A percentile compares a stretch with the other conserved stretches of the same genome.
Conservation (phyloP, 2,113 vertebrate species). For the Azemiops feae region DNA sequence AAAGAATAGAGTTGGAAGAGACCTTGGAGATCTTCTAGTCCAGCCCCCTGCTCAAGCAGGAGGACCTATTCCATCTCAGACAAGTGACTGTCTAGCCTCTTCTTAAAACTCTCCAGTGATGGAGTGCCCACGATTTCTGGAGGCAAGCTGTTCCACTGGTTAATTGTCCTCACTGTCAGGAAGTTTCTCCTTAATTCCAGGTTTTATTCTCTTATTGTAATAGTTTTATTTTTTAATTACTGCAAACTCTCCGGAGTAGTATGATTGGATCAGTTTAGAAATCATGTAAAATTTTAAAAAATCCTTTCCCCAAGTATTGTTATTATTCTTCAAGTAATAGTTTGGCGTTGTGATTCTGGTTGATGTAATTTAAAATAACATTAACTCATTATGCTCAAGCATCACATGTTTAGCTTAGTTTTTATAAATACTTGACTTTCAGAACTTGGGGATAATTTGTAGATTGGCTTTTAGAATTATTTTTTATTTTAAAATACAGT, state of each 20-base stretch:
- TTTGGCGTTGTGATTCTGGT: not conserved
- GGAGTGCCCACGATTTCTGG: no score
- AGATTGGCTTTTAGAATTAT: not conserved
- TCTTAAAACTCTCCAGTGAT: no score
- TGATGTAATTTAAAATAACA: not conserved
- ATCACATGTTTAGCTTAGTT: not conserved
- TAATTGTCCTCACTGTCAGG: no score
- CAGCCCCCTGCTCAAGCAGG: no score
- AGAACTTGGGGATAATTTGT: not conserved
- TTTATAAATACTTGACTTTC: not conserved
- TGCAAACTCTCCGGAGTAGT: not conserved
- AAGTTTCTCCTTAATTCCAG: no score
- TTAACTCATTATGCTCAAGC: not conserved
- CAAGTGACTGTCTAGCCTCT: no score
- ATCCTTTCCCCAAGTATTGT: not conserved
- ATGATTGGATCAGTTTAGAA: not conserved
- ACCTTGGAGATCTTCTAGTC: no score
- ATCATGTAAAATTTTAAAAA: not conserved
- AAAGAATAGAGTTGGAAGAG: no score
- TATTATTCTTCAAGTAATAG: conserved; percentile 1
- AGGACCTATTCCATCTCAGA: no score
- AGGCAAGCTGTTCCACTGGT: no score
- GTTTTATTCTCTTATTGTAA: not conserved
- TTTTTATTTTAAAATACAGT: not conserved
- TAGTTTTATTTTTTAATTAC: not conserved